Base-by-base conservation (phyloP, 2,888 invertebrate species). In the Bombylius discolor region DNA sequence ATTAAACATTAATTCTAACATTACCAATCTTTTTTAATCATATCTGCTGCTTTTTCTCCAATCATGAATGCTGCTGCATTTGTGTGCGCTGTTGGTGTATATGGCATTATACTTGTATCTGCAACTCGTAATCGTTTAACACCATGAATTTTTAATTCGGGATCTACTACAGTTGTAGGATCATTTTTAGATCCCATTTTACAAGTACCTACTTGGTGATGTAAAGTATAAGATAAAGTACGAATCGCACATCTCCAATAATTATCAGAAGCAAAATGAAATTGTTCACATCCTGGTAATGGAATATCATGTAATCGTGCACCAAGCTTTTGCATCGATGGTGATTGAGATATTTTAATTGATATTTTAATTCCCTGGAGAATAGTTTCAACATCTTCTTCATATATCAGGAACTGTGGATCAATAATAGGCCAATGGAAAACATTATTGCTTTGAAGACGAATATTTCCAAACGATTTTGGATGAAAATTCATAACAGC, bases 371-470 rank as follows among this genome's bases (percentile, higher is more conserved):
- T 80, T 0, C 81, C 78, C 14, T 79, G 78, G 6, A 84, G 68
- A 51, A 84, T 71, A 1, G 81, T 80, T n/a, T 77, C 76, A 1
- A 81, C 70, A 64, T 89, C 79, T 34, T 79, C 67, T 58, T 79
- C 80, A 65, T 87, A 79, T 0, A 79, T 78, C 58, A 91, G 79
- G 68, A 92, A 92, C 64, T 92, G 88, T 0, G 89, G 85, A 63
- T 87, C 82, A 63, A 94, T 81, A n/a, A 81, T 72, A 0, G 93
- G 91, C 63, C 83, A 81, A 44, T 84, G 81, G 49, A 82, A 78
- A 0, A 91, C 89, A 73, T 92, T 81, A n/a, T 73, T 81, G 48
- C 83, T 81, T 63, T 77, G 79, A 9, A 94, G 72, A 64, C 77
- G 78, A 0, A 89, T 62, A 33, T 77, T 74, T 0, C 89, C 89